Evolutionary conservation across 2,888 invertebrate species (phyloP).

Genomic region (Quadroppia sp.): DNA sequence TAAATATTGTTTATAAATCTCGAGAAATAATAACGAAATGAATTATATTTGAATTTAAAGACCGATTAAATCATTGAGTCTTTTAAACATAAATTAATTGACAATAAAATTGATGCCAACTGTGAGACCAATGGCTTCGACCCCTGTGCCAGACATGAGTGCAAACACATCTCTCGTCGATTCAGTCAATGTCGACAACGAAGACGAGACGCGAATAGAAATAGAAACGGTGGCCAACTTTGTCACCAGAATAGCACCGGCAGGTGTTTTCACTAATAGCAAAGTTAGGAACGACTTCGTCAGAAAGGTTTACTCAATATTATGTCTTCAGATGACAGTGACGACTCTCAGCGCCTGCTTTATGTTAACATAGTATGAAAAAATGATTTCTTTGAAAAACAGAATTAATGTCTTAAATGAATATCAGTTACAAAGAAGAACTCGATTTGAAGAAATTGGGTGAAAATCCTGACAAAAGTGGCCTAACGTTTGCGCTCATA

Average conservation of each 20-base stretch:
- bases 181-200: not conserved
- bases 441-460: too few species aligned
- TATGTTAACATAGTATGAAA: not conserved
- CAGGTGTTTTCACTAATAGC: not conserved
- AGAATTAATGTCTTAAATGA: not conserved
- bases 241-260: not conserved
- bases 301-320: not conserved
- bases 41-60: too few species aligned
- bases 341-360: not conserved
- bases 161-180: too few species aligned
- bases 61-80: too few species aligned
- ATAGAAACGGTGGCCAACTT: not conserved
- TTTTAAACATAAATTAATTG: too few species aligned
- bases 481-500: too few species aligned
- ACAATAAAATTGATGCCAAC: too few species aligned
- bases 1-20: too few species aligned
- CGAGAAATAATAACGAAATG: too few species aligned
- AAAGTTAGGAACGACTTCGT: conserved; percentile 1
- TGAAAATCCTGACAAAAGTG: too few species aligned
- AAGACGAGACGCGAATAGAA: not conserved
- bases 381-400: not conserved
- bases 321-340: not conserved
- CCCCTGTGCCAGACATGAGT: too few species aligned
- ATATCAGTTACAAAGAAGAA: not conserved
- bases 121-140: too few species aligned